Conservation (phyloP, 1,140 invertebrate species). For the Belonocnema kinseyi region DNA sequence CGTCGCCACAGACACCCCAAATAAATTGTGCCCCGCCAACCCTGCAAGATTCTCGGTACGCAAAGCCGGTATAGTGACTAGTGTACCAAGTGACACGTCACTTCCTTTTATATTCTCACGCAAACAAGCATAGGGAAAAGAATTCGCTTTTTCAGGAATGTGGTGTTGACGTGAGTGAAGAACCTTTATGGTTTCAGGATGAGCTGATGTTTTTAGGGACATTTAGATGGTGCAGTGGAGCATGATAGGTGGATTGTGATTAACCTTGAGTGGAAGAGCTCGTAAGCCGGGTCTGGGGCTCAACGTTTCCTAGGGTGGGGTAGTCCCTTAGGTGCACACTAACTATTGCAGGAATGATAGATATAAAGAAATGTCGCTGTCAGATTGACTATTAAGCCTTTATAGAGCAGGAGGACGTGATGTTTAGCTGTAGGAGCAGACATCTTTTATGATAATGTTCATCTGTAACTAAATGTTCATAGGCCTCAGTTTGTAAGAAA, state of each 20-base stretch:
- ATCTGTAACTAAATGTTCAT: no score
- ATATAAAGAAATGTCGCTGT: no score
- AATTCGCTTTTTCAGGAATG: constrained; percentile 15
- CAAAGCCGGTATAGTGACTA: constrained; percentile 46
- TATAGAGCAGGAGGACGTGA: no score
- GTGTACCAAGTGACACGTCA: constrained; percentile 40
- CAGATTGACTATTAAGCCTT: no score
- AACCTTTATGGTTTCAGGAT: not conserved
- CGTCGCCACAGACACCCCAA: not conserved
- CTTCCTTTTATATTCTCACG: not conserved
- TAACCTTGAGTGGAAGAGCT: constrained; percentile 8
- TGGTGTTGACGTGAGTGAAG: constrained; percentile 6
- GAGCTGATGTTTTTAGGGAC: not conserved
- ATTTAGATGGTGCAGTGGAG: not conserved
- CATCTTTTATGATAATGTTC: no score
- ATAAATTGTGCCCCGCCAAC: constrained; percentile 15
- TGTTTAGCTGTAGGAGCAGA: no score
- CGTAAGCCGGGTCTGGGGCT: constrained; percentile 6
- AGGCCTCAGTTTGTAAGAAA: no score
- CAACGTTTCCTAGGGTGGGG: not conserved
- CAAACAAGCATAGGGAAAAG: not conserved
- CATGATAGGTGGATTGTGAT: constrained; percentile 1
- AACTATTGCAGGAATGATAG: not conserved
- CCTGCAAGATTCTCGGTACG: constrained; percentile 38
- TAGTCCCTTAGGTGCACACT: not conserved